These are phyloP conservation scores for Oxyruncus cristatus DNA, from an alignment of 2,113 vertebrate species.

Conservation along the genomic window DNA sequence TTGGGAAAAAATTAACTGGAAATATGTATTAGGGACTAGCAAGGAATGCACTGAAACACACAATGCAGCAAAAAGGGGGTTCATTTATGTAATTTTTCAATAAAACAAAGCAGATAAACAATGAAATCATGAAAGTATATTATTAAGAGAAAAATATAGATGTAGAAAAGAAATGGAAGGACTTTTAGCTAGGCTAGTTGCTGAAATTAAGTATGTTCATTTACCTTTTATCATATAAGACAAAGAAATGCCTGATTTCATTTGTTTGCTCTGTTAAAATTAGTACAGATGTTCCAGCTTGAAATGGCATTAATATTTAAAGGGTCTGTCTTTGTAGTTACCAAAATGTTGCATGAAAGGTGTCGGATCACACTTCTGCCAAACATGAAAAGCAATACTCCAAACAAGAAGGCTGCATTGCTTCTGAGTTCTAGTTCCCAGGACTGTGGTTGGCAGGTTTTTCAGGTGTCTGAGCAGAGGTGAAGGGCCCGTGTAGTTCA, in stretches of 20 bases:
- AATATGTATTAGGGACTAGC: not conserved
- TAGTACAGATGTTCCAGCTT: not conserved
- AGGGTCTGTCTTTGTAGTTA: not conserved
- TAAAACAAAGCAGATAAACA: not conserved
- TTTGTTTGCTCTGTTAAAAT: not conserved
- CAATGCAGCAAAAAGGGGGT: not conserved
- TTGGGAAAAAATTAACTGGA: not conserved
- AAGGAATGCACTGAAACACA: not conserved
- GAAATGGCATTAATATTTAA: not conserved
- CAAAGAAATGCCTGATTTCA: not conserved
- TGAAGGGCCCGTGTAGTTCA: not conserved
- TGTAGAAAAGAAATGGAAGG: not conserved
- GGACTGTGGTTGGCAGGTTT: not conserved
- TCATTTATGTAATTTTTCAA: not conserved
- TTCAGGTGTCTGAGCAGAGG: not conserved
- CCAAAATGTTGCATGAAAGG: not conserved
- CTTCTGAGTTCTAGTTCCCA: not conserved
- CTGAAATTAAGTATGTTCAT: not conserved
- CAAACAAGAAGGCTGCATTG: not conserved
- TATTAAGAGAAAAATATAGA: not conserved
- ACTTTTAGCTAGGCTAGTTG: not conserved
- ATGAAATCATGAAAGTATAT: not conserved
- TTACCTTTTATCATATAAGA: not conserved
- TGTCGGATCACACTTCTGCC: not conserved
- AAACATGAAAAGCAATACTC: not conserved